A percentile compares a stretch with the other conserved stretches of the same genome.
phyloP scores from a whole-genome alignment of 2,888 invertebrate species.

The Lasioglossum malachurum region DNA sequence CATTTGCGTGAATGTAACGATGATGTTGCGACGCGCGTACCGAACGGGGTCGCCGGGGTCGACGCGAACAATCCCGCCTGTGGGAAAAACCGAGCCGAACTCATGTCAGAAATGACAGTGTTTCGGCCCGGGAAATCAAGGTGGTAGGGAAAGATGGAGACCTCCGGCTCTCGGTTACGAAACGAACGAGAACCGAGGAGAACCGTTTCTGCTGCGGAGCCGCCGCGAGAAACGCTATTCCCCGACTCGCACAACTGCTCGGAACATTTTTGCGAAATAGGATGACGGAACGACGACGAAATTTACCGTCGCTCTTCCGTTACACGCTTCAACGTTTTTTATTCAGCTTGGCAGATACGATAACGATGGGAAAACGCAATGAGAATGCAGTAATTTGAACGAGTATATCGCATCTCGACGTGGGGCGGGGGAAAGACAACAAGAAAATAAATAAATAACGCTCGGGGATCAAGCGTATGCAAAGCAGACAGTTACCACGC shows the following conservation, averaged over 20 bases:
- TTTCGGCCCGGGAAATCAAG: slow-evolving; percentile 4
- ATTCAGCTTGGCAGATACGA: no score
- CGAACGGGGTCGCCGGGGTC: slow-evolving; percentile 81
- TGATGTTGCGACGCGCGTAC: slow-evolving; percentile 80
- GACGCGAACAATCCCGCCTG: slow-evolving; percentile 82
- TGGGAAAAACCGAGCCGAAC: slow-evolving; percentile 80
- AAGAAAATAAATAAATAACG: slow-evolving; percentile 60
- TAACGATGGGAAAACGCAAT: no score
- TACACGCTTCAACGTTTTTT: neutral
- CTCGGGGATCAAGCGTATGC: slow-evolving; percentile 82
- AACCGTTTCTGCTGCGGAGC: neutral
- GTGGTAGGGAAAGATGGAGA: neutral
- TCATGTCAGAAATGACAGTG: slow-evolving; percentile 62
- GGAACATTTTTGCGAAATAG: neutral
- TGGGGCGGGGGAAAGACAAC: neutral
- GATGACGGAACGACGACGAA: neutral
- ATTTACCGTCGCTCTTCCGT: neutral
- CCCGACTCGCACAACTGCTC: neutral
- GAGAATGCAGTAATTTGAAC: neutral
- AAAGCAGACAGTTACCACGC: slow-evolving; percentile 81
- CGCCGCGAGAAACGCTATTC: neutral
- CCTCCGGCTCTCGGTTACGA: neutral
- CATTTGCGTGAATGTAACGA: slow-evolving; percentile 81
- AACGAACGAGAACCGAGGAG: slow-evolving; percentile 1
- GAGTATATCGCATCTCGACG: neutral